Base-by-base conservation (phyloP, 2,797 vertebrate genomes). In the Myiothlypis coronata region DNA sequence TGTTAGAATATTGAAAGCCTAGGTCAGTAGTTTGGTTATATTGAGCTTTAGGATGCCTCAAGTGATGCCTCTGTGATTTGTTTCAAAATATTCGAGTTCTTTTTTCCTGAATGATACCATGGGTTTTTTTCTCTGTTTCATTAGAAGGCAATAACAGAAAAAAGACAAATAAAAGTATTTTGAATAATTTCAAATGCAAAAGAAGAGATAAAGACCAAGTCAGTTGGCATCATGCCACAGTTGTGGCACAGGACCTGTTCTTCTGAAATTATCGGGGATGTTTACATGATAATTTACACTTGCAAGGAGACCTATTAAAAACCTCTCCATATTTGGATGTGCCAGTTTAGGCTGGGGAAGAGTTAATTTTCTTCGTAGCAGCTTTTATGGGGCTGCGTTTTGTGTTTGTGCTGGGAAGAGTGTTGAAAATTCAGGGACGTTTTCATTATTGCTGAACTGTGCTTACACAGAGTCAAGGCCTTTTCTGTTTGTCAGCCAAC, bases 151-250 rank as follows among this genome's bases (percentile, higher is more conserved):
- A 60, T 5, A 67, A 39, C 74, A 37, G 34, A 60, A 94, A 43
- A 23, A 76, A 17, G 2, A 1, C 7, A 85, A 95, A 89, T 22
- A 65, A 72, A 91, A 78, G 53, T 4, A 19, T 26, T 88, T 70
- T 83, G 24, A 96, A 95, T 92, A 89, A 94, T 95, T 97, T 93
- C 67, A 96, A 88, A 56, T 34, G 56, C 28, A 82, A 83, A 87
- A 34, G 6, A 64, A 64, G 14, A 87, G 64, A 95, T n/a, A 90
- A 87, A 90, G 91, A 67, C 56, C 64, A 70, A 68, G 49, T 47
- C 37, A 87, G 53, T 11, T 79, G 82, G 85, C 69, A 95, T 53
- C 39, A 69, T 81, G 47, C 65, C 87, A 94, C 35, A 82, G 92
- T 23, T 96, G 63, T 75, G 96, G 95, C 88, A 96, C 91, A 96